Evolutionary conservation across 2,888 invertebrate genomes (phyloP), one percentile per base, ranked within the genome.

Genomic region (Xylota sylvarum): DNA sequence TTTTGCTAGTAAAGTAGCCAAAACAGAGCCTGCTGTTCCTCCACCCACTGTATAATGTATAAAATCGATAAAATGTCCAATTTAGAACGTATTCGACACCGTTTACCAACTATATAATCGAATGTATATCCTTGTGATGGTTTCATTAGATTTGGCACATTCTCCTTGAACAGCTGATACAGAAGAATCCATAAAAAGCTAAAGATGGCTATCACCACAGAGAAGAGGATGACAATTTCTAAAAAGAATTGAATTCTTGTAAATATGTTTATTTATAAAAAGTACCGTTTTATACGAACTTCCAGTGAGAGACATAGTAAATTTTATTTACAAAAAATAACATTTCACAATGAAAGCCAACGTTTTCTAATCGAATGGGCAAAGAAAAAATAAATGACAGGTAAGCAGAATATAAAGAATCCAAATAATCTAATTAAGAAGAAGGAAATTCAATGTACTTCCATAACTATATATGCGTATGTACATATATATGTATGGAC

Each of bases 11-110:
- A 95, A 93, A 0, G 95, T 93, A 0, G 96, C 95, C 6, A 96
- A 91, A 0, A 96, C 95, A 88, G 95, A 95, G 7, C 96, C 96
- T 0, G 95, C 94, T 32, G 96, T 96, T 0, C 96, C 96, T 2
- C 95, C 96, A 0, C 96, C 96, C 65, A 96, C 96, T 96, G 74
- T 37, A 48, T 12, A 40, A 35, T n/a, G 23, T 43, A 23, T n/a
- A 64, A 48, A 35, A 23, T 52, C 6, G 19, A 43, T 46, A 62
- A 55, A 73, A 46, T 50, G 14, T n/a, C 30, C 32, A 64, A 52
- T 12, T 14, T 17, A 80, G 14, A 5, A 52, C 4, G 55, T 56
- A 55, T 60, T 37, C 43, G 40, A 27, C 55, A 72, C 5, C 27
- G 48, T 88, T 89, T 87, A 92, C 92, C 92, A 70, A 92, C 89